Percentiles rank a stretch among this genome's conserved stretches.
Evolutionary conservation across 2,113 vertebrate genomes (phyloP).

Genomic region (Rhegmatorhina hoffmannsi): DNA sequence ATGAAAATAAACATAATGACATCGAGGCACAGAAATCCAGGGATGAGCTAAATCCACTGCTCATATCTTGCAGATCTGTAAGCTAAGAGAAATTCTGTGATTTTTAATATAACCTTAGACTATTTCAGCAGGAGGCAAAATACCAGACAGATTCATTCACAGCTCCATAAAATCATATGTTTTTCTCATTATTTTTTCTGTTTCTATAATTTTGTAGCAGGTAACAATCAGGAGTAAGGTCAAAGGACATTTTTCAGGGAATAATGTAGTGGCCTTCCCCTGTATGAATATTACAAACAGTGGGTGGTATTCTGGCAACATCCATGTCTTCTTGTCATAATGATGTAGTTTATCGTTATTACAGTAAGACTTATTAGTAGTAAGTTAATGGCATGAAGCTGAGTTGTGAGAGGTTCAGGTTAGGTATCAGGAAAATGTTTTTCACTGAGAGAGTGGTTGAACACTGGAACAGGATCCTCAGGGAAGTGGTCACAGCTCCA

Average conservation of each 20-base stretch:
- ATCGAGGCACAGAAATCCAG: not conserved
- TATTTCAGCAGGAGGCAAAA: not conserved
- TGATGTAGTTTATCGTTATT: not conserved
- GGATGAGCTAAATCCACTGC: not conserved
- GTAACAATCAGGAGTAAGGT: not conserved
- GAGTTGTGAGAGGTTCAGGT: not conserved
- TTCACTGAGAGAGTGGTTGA: rapidly evolving
- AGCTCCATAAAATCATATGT: not conserved
- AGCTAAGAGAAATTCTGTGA: not conserved
- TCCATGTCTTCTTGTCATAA: not conserved
- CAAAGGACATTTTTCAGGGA: not conserved
- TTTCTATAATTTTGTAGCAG: not conserved
- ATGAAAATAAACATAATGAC: not conserved
- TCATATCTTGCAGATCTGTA: not conserved
- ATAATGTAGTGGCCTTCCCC: not conserved
- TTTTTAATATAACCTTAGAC: not conserved
- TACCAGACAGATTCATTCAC: not conserved
- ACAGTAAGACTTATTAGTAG: not conserved
- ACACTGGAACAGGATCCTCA: not conserved
- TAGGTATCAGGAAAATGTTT: not conserved
- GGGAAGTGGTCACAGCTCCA: not conserved
- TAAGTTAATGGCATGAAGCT: not conserved
- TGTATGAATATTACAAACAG: not conserved
- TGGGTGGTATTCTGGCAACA: not conserved
- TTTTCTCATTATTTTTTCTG: not conserved